Conservation (phyloP, 2,888 invertebrate genomes). For the Argynnis bischoffii region DNA sequence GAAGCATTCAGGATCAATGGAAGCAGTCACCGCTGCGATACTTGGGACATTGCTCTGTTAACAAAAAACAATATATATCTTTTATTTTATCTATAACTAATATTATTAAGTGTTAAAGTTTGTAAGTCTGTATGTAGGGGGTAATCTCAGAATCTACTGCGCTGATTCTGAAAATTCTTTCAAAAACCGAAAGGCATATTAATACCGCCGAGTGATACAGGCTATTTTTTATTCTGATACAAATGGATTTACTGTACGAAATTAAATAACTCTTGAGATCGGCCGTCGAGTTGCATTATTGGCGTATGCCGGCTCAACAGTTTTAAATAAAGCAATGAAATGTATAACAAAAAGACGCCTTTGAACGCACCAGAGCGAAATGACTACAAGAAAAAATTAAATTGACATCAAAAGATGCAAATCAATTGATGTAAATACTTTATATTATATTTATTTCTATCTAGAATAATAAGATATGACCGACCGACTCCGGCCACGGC, state of each 20-base stretch:
- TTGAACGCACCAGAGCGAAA: neutral
- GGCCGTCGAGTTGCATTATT: no score
- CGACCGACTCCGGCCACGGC: no score
- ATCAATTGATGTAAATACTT: neutral
- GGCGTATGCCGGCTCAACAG: no score
- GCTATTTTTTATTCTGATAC: no score
- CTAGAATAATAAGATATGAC: no score
- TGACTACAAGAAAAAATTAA: no score
- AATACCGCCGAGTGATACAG: no score
- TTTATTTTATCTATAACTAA: no score
- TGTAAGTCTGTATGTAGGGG: neutral
- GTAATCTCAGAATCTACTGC: neutral
- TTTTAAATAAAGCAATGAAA: no score
- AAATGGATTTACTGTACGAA: no score
- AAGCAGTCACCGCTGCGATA: constrained; percentile 89
- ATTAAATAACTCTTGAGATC: no score
- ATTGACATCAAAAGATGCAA: neutral
- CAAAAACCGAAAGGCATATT: neutral
- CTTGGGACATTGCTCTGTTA: constrained; percentile 80
- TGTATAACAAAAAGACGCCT: no score
- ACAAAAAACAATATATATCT: constrained; percentile 2
- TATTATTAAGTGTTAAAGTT: neutral
- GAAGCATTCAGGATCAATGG: constrained; percentile 85
- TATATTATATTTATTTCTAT: neutral
- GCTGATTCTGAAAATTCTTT: neutral